A percentile compares a stretch with the other conserved stretches of the same genome.
Evolutionary conservation across 2,888 invertebrate genomes (phyloP).

Genomic region (Alsophila aescularia): DNA sequence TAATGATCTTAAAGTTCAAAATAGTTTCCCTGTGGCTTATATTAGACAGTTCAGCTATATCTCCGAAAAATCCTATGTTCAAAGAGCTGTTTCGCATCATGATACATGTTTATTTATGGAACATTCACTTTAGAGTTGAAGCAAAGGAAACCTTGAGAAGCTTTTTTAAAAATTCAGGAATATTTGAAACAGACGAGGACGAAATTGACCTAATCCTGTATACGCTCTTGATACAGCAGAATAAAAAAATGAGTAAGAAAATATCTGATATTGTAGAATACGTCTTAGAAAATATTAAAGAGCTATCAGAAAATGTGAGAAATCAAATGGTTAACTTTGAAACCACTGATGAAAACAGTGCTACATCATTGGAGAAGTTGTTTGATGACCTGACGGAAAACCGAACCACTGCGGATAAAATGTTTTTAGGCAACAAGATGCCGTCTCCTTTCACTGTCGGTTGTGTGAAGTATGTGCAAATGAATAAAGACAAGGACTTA

Average conservation of each 20-base stretch:
- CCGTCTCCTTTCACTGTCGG: constrained; percentile 75
- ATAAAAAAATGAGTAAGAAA: too few species aligned
- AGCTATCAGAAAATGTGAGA: constrained; percentile 61
- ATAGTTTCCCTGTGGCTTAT: constrained; percentile 74
- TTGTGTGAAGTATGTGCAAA: constrained; percentile 67
- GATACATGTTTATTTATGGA: constrained; percentile 79
- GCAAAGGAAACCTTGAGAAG: constrained; percentile 81
- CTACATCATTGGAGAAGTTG: constrained; percentile 61
- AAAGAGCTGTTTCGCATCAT: constrained; percentile 83
- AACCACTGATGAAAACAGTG: constrained; percentile 61
- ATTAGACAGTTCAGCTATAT: constrained; percentile 77
- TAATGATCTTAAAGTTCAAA: constrained; percentile 71
- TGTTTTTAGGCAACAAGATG: constrained; percentile 69
- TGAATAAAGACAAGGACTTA: constrained; percentile 64
- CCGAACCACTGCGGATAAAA: constrained; percentile 57
- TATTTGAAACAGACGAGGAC: constrained; percentile 86
- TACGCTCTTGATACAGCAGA: too few species aligned
- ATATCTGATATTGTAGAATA: constrained; percentile 70
- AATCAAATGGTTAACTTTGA: constrained; percentile 70
- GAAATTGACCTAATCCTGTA: constrained; percentile 89
- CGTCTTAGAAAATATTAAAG: constrained; percentile 62
- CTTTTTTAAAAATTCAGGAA: constrained; percentile 85
- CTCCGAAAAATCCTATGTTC: constrained; percentile 81
- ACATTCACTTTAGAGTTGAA: constrained; percentile 73
- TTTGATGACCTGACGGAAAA: constrained; percentile 72